Evolutionary conservation across 53 echinoderm and acorn worm genomes (phyloP), one percentile per base, ranked within the genome.

Genomic region (Temnopleurus reevesii): DNA sequence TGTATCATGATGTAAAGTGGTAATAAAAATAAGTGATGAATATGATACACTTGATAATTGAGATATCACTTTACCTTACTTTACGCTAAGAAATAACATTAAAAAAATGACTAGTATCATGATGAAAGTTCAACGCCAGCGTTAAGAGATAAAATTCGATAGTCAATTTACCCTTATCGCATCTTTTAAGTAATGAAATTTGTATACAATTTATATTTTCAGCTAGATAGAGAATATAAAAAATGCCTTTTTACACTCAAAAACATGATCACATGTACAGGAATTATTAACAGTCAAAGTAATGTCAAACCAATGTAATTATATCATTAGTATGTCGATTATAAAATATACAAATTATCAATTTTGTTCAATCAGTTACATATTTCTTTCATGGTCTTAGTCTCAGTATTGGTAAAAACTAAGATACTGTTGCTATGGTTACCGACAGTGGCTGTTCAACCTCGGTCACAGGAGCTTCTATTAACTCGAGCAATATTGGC

Each of bases 171-270:
- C 77, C 46, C 46, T 77, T 77, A 24, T 45, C 77, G 46, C 77
- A 84, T 58, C 19, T 59, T 34, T 45, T 58, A 25, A 6, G 56
- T 29, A 63, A 17, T 63, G 33, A 63, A 31, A 63, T 63, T 63
- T 18, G 34, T 63, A 63, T 63, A 63, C 13, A 63, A 31, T 63
- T 63, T 30, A 63, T 46, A 31, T 63, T 86, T 61, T 24, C 27
- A 63, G 64, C 46, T 86, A 86, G 25, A 63, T 86, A 86, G 35
- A 86, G 46, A 86, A 86, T 64, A 86, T 46, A 55, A 86, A 84
- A 83, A 45, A 45, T 86, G 46, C 19, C 23, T 86, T 86, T 64
- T 26, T 86, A 64, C 30, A 86, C 44, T 61, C 61, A 30, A 86
- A 21, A 38, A 58, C 41, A 86, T 63, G 47, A 63, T 33, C 63